These are phyloP conservation scores for Hipposideros larvatus DNA, from an alignment of 2,797 vertebrate species.

Conservation along the genomic window DNA sequence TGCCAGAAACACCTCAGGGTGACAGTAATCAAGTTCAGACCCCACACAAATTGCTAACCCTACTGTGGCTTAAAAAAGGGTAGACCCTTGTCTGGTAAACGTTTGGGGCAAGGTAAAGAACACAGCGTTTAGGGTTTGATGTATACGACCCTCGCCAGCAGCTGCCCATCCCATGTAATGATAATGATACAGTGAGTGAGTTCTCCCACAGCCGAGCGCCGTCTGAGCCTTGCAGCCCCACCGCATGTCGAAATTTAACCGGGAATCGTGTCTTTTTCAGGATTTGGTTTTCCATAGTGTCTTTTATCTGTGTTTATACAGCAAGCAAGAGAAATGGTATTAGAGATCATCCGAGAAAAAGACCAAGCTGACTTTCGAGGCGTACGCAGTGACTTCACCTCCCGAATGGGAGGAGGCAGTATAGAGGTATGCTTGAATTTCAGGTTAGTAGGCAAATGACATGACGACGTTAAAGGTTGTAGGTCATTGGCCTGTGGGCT, in stretches of 20 bases:
- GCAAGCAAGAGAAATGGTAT: constrained; percentile 99
- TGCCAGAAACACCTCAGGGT: background rate
- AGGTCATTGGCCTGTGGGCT: background rate
- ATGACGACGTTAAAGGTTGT: background rate
- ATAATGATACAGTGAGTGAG: rapidly evolving
- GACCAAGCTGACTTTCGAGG: constrained; percentile 97
- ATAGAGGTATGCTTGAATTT: constrained; percentile 92
- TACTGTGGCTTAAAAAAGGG: background rate
- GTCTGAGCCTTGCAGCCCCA: background rate
- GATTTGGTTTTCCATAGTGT: constrained; percentile 2
- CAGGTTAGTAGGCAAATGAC: rapidly evolving
- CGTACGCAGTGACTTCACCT: constrained; percentile 94
- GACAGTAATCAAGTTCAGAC: rapidly evolving
- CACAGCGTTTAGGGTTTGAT: rapidly evolving
- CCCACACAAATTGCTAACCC: no score
- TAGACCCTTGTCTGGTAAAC: background rate
- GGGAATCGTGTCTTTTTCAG: background rate
- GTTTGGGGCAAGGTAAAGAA: background rate
- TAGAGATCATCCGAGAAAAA: constrained; percentile 98
- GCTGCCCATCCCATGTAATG: rapidly evolving
- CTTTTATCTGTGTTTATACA: constrained; percentile 87
- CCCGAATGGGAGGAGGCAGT: constrained; percentile 96
- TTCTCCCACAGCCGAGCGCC: rapidly evolving
- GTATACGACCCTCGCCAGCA: rapidly evolving
- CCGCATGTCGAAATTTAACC: background rate